Percentiles rank a stretch among this genome's conserved stretches.
These are phyloP conservation scores for Plotosus lineatus DNA, from an alignment of 2,113 vertebrate species.

Conservation along the genomic window DNA sequence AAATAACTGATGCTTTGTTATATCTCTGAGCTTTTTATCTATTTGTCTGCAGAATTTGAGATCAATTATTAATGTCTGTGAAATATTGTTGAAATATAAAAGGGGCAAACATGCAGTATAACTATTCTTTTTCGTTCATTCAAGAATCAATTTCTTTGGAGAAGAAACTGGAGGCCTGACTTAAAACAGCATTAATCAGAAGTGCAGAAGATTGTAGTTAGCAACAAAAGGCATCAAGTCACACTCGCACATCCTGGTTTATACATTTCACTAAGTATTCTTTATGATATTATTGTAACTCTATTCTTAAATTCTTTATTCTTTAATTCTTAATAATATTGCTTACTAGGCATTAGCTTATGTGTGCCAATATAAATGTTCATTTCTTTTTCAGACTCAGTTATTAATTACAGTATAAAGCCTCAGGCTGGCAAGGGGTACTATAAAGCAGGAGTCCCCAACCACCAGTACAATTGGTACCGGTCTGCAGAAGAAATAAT, in stretches of 20 bases:
- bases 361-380: not conserved
- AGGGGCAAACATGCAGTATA: slow-evolving; percentile 44
- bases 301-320: no score
- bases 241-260: no score
- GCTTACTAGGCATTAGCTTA: not conserved
- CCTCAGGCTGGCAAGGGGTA: not conserved
- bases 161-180: not conserved
- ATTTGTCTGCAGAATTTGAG: slow-evolving; percentile 57
- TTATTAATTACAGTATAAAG: not conserved
- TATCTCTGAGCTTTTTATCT: slow-evolving; percentile 56
- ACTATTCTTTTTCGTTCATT: slow-evolving; percentile 13
- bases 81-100: slow-evolving; percentile 52
- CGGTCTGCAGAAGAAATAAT: no score
- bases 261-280: no score
- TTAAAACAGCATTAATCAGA: not conserved
- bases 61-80: slow-evolving; percentile 62
- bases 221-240: no score
- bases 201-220: not conserved
- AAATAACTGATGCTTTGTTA: slow-evolving; percentile 62
- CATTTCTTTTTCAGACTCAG: not conserved
- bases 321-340: no score
- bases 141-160: slow-evolving; percentile 1
- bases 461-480: no score
- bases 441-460: no score
- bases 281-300: no score